Evolutionary conservation across 2,797 vertebrate genomes (phyloP), one percentile per base, ranked within the genome.

Genomic region (Ispidina lecontei): DNA sequence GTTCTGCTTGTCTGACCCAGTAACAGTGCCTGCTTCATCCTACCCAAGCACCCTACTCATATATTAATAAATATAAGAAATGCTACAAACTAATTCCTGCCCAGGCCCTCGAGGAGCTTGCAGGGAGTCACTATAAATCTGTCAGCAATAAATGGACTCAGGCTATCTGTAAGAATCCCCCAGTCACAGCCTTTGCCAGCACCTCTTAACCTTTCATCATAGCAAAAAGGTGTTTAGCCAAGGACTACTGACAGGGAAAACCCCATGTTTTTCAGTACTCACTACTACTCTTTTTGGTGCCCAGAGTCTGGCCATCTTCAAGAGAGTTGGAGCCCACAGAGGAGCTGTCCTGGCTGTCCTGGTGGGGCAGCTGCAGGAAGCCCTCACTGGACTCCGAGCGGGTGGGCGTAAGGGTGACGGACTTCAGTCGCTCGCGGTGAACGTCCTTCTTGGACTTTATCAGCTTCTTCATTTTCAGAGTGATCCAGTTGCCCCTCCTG

Each of bases 401-500:
- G 4, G 98, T 98, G 15, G 99, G 99, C 0, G 98, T 98, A 86
- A 99, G 97, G 4, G 98, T 98, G 87, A 99, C 97, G 2, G 99
- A 99, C 69, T 99, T 99, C 97, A 99, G 98, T 67, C 99, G 98
- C 90, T 99, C 99, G 1, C 99, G 98, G 94, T 98, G 98, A 90
- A 96, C 96, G 41, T 98, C 98, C 85, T 98, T 98, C 97, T 99
- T 99, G 3, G 99, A 99, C 94, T 99, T 99, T 94, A 99, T 99
- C 95, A 99, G 95, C 96, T 99, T 99, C 96, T 95, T 99, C 99
- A 99, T 99, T 97, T 99, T 99, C 95, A 99, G 96, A 31, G 99
- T 98, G 97, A 99, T 99, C 99, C 99, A 99, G 98, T 99, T 99
- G 65, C 99, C 99, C 84, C 99, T 98, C 93, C 99, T 99, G 94